Evolutionary conservation across 1,140 invertebrate genomes (phyloP).

Genomic region (Apis mellifera): DNA sequence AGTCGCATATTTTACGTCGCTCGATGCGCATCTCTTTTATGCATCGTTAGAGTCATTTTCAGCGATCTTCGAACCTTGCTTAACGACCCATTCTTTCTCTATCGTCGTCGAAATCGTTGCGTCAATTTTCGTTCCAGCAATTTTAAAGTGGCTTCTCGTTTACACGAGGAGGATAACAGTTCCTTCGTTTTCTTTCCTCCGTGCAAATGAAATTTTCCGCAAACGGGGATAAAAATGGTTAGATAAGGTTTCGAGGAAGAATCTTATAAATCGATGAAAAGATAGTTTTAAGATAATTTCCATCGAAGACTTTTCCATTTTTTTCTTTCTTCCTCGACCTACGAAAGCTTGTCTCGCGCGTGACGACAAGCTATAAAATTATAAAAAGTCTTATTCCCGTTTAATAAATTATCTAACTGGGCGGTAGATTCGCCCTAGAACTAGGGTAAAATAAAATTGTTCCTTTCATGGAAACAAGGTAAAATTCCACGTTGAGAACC

Average conservation of each 20-base stretch:
- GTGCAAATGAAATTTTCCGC: no score
- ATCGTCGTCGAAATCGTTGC: not conserved
- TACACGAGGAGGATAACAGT: not conserved
- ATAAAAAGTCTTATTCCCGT: slow-evolving; percentile 2
- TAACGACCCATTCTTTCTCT: not conserved
- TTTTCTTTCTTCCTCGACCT: not conserved
- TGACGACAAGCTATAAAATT: slow-evolving; percentile 23
- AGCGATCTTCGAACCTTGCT: not conserved
- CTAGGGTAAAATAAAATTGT: slow-evolving; percentile 7
- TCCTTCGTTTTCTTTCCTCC: fast-evolving
- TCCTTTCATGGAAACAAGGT: not conserved
- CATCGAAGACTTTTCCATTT: no score
- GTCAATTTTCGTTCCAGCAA: not conserved
- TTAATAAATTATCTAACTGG: slow-evolving; percentile 17
- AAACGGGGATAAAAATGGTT: no score
- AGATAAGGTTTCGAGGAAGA: no score
- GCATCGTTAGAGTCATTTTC: slow-evolving; percentile 6
- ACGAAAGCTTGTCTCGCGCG: no score
- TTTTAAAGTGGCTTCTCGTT: not conserved
- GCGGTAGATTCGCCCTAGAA: not conserved
- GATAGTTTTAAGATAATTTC: no score
- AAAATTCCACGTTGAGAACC: not conserved
- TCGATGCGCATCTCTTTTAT: not conserved
- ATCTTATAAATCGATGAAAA: no score
- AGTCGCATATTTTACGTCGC: not conserved